These are phyloP conservation scores for Nettapus auritus DNA, from an alignment of 2,113 vertebrate genomes.

Conservation along the genomic window DNA sequence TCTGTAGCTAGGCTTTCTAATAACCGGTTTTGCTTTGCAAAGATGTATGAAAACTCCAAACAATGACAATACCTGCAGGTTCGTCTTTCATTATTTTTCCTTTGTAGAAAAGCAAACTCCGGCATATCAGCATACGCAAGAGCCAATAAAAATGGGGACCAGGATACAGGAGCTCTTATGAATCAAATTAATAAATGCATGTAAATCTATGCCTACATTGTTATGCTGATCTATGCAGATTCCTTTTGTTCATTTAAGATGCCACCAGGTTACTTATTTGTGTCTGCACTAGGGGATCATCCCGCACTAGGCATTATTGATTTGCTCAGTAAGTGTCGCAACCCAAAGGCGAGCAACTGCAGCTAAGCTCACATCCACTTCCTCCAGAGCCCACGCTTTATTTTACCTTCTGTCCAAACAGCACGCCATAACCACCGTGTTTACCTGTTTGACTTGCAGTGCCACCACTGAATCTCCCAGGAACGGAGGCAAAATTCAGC, in stretches of 20 bases:
- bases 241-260: neutral
- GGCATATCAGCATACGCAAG: neutral
- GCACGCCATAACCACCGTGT: neutral
- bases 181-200: neutral
- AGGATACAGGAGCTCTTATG: neutral
- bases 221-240: neutral
- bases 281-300: neutral
- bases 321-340: neutral
- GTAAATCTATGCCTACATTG: neutral
- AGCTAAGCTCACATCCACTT: neutral
- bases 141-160: neutral
- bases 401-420: neutral
- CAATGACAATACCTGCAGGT: conserved; percentile 5
- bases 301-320: neutral
- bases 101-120: conserved; percentile 25
- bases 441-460: accelerated
- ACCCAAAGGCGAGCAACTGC: neutral
- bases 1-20: neutral
- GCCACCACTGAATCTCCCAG: neutral
- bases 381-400: neutral
- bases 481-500: neutral
- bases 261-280: neutral
- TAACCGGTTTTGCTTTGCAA: neutral
- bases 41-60: conserved; percentile 21
- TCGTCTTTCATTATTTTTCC: conserved; percentile 9